Conservation (phyloP, 1,140 invertebrate genomes). For the Drosophila novamexicana region DNA sequence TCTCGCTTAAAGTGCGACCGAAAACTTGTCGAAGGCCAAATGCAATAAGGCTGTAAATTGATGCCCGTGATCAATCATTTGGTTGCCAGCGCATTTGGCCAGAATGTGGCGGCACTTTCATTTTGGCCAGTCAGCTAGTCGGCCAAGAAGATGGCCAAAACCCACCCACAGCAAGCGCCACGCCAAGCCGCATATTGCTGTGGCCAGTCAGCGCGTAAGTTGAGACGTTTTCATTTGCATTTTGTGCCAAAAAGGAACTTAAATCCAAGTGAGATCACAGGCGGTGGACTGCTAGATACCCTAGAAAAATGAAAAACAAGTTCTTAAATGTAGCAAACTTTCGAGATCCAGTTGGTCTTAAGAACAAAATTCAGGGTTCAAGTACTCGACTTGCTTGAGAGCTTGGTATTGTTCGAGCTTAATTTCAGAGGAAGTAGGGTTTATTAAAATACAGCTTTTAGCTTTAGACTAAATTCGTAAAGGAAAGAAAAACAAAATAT, state of each 20-base stretch:
- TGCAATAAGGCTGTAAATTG: slow-evolving; percentile 75
- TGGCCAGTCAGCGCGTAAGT: slow-evolving; percentile 51
- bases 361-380: too few relatives aligned
- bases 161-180: neutral
- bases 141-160: neutral
- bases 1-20: slow-evolving; percentile 24
- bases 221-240: slow-evolving; percentile 82
- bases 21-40: slow-evolving; percentile 60
- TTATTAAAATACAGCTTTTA: too few relatives aligned
- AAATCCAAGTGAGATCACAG: slow-evolving; percentile 33
- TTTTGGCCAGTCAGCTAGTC: slow-evolving; percentile 16
- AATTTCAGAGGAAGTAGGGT: too few relatives aligned
- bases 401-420: too few relatives aligned
- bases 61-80: slow-evolving; percentile 78
- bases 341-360: too few relatives aligned
- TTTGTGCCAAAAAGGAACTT: slow-evolving; percentile 43
- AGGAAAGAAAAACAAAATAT: too few relatives aligned
- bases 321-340: too few relatives aligned
- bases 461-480: too few relatives aligned
- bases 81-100: slow-evolving; percentile 24
- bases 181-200: slow-evolving; percentile 20
- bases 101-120: slow-evolving; percentile 39
- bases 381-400: too few relatives aligned
- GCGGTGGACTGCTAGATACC: neutral
- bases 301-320: neutral